Conservation (phyloP, 1,140 invertebrate genomes). For the Mizuhopecten yessoensis region DNA sequence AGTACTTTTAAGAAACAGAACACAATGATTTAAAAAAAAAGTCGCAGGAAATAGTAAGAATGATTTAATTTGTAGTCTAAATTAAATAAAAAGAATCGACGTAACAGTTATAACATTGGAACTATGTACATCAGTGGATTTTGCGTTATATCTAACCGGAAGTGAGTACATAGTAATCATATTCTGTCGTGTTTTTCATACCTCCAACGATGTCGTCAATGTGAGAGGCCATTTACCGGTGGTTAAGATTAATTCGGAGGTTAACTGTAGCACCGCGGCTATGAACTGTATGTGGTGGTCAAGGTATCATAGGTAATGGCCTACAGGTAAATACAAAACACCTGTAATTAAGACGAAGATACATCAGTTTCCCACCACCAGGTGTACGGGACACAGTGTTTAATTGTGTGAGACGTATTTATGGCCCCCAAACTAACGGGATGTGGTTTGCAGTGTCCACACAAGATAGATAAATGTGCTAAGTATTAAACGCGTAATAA, state of each 20-base stretch:
- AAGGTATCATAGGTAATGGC: not conserved
- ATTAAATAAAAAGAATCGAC: too few relatives aligned
- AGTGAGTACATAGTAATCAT: not conserved
- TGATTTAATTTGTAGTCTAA: too few relatives aligned
- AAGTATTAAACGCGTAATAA: not conserved
- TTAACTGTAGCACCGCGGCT: not conserved
- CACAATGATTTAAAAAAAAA: not conserved
- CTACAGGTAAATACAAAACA: slow-evolving; percentile 28
- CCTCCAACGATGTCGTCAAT: not conserved
- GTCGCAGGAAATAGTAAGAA: not conserved
- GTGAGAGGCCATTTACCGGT: not conserved
- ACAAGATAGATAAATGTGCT: not conserved
- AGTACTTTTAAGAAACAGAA: not conserved
- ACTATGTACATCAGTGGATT: too few relatives aligned
- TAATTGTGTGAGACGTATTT: not conserved
- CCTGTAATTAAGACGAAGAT: not conserved
- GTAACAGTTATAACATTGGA: not conserved
- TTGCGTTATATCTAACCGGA: too few relatives aligned
- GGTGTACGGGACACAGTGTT: not conserved
- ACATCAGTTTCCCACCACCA: slow-evolving; percentile 1
- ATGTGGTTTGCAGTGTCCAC: not conserved
- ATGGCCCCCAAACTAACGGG: not conserved
- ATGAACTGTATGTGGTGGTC: not conserved
- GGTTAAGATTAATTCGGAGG: not conserved
- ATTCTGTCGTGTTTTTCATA: not conserved